Percentiles rank a stretch among this genome's conserved stretches.
These are phyloP conservation scores for Margarornis squamiger DNA, from an alignment of 2,797 vertebrate genomes.

Conservation along the genomic window DNA sequence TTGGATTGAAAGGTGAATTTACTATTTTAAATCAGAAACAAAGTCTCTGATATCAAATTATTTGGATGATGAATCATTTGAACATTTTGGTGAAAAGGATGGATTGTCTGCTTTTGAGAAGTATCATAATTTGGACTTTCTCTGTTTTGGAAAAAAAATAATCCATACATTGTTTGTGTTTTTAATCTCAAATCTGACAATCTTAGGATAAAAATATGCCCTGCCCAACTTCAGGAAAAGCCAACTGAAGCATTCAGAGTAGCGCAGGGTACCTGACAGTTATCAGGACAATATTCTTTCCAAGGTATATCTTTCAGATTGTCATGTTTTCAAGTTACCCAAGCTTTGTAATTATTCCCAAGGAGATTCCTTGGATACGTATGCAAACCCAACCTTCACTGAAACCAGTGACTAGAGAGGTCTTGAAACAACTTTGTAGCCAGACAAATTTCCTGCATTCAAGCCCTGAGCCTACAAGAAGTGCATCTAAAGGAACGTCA, in stretches of 20 bases:
- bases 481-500: not conserved
- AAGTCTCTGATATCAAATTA: not conserved
- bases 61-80: not conserved
- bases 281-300: not conserved
- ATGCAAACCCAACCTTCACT: not conserved
- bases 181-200: not conserved
- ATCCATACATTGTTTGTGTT: not conserved
- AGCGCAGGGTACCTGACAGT: accelerated
- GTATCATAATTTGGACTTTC: not conserved
- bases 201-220: not conserved
- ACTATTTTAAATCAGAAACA: not conserved
- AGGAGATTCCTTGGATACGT: not conserved
- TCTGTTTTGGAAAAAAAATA: not conserved
- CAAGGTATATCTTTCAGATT: not conserved
- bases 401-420: not conserved
- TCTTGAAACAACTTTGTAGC: not conserved
- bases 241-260: not conserved
- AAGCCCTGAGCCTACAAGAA: not conserved
- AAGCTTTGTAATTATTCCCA: not conserved
- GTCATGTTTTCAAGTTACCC: not conserved
- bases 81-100: not conserved
- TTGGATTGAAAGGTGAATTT: not conserved
- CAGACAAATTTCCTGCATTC: accelerated
- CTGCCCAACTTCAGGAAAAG: not conserved
- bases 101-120: not conserved